phyloP scores from a whole-genome alignment of 2,797 vertebrate genomes.

The Choloepus didactylus region DNA sequence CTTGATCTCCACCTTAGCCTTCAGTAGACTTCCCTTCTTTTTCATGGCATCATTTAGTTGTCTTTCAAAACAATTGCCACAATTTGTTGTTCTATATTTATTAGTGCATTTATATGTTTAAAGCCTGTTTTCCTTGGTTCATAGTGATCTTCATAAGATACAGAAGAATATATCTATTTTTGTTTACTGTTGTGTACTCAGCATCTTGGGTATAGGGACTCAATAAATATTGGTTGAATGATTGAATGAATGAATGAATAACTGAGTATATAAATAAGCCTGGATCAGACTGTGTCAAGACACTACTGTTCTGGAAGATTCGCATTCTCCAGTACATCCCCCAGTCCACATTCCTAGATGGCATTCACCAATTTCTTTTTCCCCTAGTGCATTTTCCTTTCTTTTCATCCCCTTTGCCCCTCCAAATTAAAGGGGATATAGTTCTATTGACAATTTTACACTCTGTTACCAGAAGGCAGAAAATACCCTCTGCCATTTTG shows the following conservation, averaged over 20 bases:
- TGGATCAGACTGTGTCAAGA: background rate
- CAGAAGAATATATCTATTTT: background rate
- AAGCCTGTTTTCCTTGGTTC: background rate
- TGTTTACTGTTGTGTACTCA: background rate
- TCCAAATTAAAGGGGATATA: background rate
- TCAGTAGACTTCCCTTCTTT: background rate
- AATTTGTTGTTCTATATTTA: background rate
- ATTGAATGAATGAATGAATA: background rate
- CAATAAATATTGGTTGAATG: background rate
- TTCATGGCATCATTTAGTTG: background rate
- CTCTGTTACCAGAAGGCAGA: conserved; percentile 12
- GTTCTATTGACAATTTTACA: background rate
- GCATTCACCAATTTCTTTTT: background rate
- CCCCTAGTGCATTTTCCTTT: background rate
- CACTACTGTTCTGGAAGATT: background rate
- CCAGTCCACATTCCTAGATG: background rate
- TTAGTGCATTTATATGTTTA: background rate
- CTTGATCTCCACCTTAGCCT: background rate
- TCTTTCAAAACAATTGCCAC: background rate
- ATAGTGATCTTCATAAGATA: background rate
- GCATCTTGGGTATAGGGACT: background rate
- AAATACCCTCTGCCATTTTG: background rate
- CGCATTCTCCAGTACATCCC: background rate
- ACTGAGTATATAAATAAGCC: background rate
- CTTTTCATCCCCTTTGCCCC: background rate